Conservation (phyloP, 2,888 invertebrate species). For the Drosophila nigricruria region DNA sequence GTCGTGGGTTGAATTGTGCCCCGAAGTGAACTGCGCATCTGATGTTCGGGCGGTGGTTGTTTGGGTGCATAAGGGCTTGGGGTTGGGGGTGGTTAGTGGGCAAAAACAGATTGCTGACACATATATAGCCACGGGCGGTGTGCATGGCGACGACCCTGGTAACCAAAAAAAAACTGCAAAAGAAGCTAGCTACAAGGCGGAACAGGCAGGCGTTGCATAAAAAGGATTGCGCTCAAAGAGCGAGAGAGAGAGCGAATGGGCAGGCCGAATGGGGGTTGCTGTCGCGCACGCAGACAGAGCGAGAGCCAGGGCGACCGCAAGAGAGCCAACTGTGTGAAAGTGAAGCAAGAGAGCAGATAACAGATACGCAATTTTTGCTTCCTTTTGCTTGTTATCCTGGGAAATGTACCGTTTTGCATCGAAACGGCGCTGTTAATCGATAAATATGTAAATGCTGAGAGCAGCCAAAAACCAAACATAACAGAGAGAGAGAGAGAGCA, state of each 20-base stretch:
- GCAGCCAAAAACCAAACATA: slow-evolving; percentile 49
- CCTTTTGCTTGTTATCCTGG: slow-evolving; percentile 43
- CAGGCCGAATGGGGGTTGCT: slow-evolving; percentile 32
- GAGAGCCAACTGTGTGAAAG: slow-evolving; percentile 21
- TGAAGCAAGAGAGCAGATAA: slow-evolving; percentile 34
- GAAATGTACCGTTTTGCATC: slow-evolving; percentile 43
- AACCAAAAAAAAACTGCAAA: slow-evolving; percentile 61
- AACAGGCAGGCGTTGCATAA: slow-evolving; percentile 29
- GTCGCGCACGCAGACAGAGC: slow-evolving; percentile 11
- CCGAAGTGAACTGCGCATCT: slow-evolving; percentile 47
- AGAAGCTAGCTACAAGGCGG: slow-evolving; percentile 25
- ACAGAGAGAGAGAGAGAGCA: slow-evolving; percentile 23
- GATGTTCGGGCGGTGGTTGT: slow-evolving; percentile 44
- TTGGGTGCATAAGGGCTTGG: slow-evolving; percentile 17
- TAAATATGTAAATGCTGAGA: slow-evolving; percentile 37
- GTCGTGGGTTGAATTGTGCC: slow-evolving; percentile 33
- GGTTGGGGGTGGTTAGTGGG: slow-evolving; percentile 1
- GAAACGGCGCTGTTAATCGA: slow-evolving; percentile 36
- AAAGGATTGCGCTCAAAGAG: slow-evolving; percentile 22
- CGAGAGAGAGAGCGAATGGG: not conserved
- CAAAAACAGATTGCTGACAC: slow-evolving; percentile 57
- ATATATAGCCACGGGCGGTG: slow-evolving; percentile 58
- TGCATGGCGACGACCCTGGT: slow-evolving; percentile 59
- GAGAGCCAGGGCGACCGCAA: slow-evolving; percentile 9
- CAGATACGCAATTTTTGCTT: slow-evolving; percentile 38